Evolutionary conservation across 1,140 invertebrate genomes (phyloP), one percentile per base, ranked within the genome.

Genomic region (Globodera ellingtonae): DNA sequence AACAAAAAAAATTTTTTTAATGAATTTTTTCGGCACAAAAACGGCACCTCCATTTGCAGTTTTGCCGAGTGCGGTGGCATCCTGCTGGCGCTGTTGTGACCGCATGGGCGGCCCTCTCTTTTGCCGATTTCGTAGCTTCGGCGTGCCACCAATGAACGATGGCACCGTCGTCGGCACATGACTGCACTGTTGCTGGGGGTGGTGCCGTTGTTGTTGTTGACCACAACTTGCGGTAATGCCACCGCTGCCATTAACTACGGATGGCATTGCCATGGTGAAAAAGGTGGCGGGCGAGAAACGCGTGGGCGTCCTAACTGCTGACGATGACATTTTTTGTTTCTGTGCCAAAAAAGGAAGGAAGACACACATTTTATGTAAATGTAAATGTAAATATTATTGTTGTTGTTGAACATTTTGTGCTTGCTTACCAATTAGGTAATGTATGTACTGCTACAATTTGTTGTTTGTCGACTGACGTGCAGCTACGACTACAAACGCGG

Each of bases 231-330:
- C 52, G 52, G 52, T 52, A 9, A 15, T 52, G 56, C 56, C 56
- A 6, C 56, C 56, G 15, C 1, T 18, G 56, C 6, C 67, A 7
- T 3, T 6, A 7, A n/a, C 7, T 1, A 1, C 67, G 46, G 46
- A 35, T 70, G 24, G 21, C 67, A 44, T 70, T 47, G 67, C 67
- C 67, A 70, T 70, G 8, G 67, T 47, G 46, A 70, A 70, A 44
- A 70, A 70, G 35, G 35, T 70, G 67, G 24, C 18, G 35, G 67
- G 67, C 35, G 67, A 70, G 24, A 44, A 70, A 10, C 67, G 67
- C 46, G 24, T 70, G 35, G 67, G 67, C 46, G 66, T 69, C 9
- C 35, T n/a, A 44, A 69, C 9, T 70, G 67, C 24, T 24, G 67
- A 70, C 67, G 67, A 70, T 70, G 67, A 24, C 67, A 70, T 70